Percentiles rank a stretch among this genome's conserved stretches.
phyloP scores from a whole-genome alignment of 64 coral and sea anemone genomes.

The Anthopleura sola region DNA sequence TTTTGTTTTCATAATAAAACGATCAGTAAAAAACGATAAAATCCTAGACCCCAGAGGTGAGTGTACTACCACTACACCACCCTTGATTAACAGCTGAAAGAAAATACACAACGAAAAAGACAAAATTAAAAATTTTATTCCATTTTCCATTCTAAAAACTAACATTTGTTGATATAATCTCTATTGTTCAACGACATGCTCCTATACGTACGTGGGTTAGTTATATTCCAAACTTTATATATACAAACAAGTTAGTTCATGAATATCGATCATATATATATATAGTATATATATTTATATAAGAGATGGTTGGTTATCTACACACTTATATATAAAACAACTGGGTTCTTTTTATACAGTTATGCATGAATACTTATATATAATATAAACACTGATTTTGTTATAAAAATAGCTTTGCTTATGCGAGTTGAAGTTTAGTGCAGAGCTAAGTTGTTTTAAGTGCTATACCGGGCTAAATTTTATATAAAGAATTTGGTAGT shows the following conservation, averaged over 20 bases:
- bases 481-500: too few species aligned
- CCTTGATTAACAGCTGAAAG: too few species aligned
- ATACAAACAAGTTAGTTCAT: background rate
- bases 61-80: too few species aligned
- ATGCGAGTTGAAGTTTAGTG: background rate
- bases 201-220: background rate
- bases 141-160: background rate
- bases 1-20: too few species aligned
- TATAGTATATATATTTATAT: background rate
- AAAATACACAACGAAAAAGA: background rate
- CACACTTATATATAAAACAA: slow-evolving; percentile 2
- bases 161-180: background rate
- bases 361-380: background rate
- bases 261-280: background rate
- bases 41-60: too few species aligned
- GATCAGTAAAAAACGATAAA: too few species aligned
- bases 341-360: background rate
- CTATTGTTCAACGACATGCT: background rate
- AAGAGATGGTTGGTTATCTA: background rate
- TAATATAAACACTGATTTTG: background rate
- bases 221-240: background rate
- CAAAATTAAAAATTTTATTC: slow-evolving; percentile 5
- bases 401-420: background rate
- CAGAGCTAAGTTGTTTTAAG: too few species aligned
- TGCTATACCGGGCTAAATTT: too few species aligned